Evolutionary conservation across 1,140 invertebrate species (phyloP).

Genomic region (Brachionus koreanus): DNA sequence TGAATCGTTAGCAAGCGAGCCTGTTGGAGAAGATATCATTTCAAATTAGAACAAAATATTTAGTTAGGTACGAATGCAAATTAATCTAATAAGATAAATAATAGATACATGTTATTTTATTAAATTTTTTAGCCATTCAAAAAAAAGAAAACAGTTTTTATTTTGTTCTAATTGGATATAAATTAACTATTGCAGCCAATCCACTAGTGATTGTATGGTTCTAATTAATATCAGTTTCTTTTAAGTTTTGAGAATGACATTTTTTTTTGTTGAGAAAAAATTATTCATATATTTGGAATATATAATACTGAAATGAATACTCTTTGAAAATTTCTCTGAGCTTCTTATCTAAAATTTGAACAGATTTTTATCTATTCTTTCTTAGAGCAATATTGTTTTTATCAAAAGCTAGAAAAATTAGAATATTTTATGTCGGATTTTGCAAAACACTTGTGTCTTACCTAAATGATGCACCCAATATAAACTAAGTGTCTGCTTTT

Average conservation of each 20-base stretch:
- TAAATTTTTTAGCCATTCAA: not conserved
- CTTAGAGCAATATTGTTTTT: not conserved
- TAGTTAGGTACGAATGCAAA: not conserved
- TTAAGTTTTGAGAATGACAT: not conserved
- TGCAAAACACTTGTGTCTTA: not conserved
- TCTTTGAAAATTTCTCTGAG: not conserved
- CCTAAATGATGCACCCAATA: not conserved
- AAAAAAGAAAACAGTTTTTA: not conserved
- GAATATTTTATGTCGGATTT: slow-evolving; percentile 24
- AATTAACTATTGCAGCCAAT: not conserved
- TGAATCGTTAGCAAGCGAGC: not conserved
- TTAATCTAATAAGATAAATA: not conserved
- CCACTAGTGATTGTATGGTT: not conserved
- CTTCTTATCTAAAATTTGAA: slow-evolving; percentile 6
- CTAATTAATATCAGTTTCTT: slow-evolving; percentile 14
- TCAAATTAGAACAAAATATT: not conserved
- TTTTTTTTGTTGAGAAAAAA: not conserved
- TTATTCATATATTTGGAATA: not conserved
- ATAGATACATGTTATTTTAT: not conserved
- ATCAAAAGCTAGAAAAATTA: not conserved
- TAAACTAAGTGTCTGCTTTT: slow-evolving; percentile 3
- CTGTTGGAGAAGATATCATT: slow-evolving; percentile 39
- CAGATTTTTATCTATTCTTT: slow-evolving; percentile 13
- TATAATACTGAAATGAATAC: not conserved
- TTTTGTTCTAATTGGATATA: slow-evolving; percentile 22